Evolutionary conservation across 2,797 vertebrate species (phyloP).

Genomic region (Alca torda): DNA sequence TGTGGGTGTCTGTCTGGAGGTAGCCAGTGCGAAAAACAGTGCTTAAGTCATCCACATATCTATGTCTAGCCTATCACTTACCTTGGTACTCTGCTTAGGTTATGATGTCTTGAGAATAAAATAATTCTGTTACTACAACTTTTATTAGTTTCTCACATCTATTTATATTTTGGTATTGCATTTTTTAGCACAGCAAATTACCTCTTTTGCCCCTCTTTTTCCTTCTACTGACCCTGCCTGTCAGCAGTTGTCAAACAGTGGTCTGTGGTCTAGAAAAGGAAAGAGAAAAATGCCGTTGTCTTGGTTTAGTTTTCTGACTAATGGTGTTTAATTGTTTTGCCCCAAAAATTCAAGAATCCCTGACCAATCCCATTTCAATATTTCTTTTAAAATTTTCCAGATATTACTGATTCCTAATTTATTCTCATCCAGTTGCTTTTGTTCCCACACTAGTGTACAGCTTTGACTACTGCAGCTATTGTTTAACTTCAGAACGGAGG

Average conservation of each 20-base stretch:
- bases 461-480: background rate
- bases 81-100: background rate
- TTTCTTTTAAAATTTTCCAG: background rate
- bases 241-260: background rate
- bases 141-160: background rate
- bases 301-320: background rate
- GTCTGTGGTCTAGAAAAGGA: background rate
- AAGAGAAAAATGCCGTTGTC: background rate
- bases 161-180: background rate
- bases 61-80: background rate
- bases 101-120: background rate
- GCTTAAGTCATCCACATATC: background rate
- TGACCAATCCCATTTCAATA: background rate
- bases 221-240: background rate
- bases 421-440: background rate
- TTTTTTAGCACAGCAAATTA: background rate
- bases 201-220: background rate
- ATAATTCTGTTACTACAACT: background rate
- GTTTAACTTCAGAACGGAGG: background rate
- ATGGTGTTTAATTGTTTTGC: background rate
- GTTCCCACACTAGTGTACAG: background rate
- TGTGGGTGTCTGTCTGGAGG: background rate
- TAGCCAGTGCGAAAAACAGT: background rate
- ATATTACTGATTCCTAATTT: background rate
- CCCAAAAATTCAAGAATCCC: background rate